Base-by-base conservation (phyloP, 37 sponge, comb jelly and placozoan species). In the Eunapius fragilis region DNA sequence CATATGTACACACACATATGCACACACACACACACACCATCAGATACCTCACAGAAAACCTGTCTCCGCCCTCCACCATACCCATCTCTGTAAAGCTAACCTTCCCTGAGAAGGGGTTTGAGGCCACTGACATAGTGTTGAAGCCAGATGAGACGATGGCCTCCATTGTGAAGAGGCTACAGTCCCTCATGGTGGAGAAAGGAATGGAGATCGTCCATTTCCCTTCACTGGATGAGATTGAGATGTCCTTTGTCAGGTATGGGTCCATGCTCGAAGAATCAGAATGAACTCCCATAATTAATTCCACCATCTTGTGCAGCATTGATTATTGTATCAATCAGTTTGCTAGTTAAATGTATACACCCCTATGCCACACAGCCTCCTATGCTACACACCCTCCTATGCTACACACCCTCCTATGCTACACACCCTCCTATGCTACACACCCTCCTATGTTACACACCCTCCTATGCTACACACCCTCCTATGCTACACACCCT, bases 91-190 rank as follows among this genome's bases (percentile, higher is more conserved):
- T 91, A 28, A 50, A 45, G 37, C 70, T 91, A 14, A 58, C 84
- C 9, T 87, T 91, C 13, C 92, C 92, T 41, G 76, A 87, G 26
- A 87, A 78, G 45, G 32, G 84, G 0, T 91, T 91, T 75, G 32
- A 37, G 11, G 84, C 85, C 47, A 17, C 49, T 28, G 85, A 87
- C 22, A 81, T 87, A 25, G 36, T 91, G 12, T 68, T 91, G 47
- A 78, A 74, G 26, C 92, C 92, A 17, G 84, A 83, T 48, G 92
- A 91, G 70, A 91, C 50, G 26, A 90, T 90, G 90, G 86, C 80
- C 4, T n/a, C 31, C 9, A 69, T 90, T 45, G n/a, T 85, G 67
- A 77, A 76, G 58, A 90, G 81, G 69, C 67, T 90, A 48, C 41
- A 72, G 38, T 27, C 71, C 0, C 41, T 80, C n/a, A 90, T 90